A percentile compares a stretch with the other conserved stretches of the same genome.
Evolutionary conservation across 1,140 invertebrate genomes (phyloP).

Genomic region (Drosophila repleta): DNA sequence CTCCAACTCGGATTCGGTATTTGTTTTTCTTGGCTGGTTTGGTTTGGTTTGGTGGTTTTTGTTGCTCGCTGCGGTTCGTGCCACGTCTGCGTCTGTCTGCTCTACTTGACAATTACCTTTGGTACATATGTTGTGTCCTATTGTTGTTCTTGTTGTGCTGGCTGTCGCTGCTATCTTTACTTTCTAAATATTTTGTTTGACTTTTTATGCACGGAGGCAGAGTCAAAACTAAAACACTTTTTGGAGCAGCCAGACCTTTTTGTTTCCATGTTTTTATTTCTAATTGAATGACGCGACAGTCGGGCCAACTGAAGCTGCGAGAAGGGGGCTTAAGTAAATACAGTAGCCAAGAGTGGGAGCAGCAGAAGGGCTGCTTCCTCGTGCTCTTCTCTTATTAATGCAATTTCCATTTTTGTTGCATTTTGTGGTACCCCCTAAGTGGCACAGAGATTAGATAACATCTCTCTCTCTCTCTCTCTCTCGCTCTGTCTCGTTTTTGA

Average conservation of each 20-base stretch:
- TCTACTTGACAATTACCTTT: slow-evolving; percentile 81
- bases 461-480: neutral
- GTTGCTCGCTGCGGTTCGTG: slow-evolving; percentile 50
- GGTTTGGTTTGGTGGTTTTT: slow-evolving; percentile 23
- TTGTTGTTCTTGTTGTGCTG: slow-evolving; percentile 36
- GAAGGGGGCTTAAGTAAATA: slow-evolving; percentile 34
- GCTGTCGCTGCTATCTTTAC: slow-evolving; percentile 69
- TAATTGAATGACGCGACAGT: slow-evolving; percentile 69
- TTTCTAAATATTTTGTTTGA: slow-evolving; percentile 77
- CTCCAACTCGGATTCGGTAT: slow-evolving; percentile 8
- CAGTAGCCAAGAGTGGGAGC: slow-evolving; percentile 10
- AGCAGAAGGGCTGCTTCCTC: neutral
- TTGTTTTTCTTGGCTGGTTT: slow-evolving; percentile 24
- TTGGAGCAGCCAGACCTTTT: slow-evolving; percentile 56
- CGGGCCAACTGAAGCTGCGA: too few relatives aligned
- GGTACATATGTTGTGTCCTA: slow-evolving; percentile 70
- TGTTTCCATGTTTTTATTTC: slow-evolving; percentile 77
- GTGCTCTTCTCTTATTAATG: slow-evolving; percentile 72
- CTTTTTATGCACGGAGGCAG: slow-evolving; percentile 37
- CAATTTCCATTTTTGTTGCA: slow-evolving; percentile 73
- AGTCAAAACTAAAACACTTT: slow-evolving; percentile 68
- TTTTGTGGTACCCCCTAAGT: slow-evolving; percentile 61
- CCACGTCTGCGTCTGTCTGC: slow-evolving; percentile 58
- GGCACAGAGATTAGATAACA: slow-evolving; percentile 67
- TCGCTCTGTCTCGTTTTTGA: slow-evolving; percentile 2